A percentile compares a stretch with the other conserved stretches of the same genome.
phyloP scores from a whole-genome alignment of 37 sponge, comb jelly and placozoan species.

The Cliona cf. orientalis region DNA sequence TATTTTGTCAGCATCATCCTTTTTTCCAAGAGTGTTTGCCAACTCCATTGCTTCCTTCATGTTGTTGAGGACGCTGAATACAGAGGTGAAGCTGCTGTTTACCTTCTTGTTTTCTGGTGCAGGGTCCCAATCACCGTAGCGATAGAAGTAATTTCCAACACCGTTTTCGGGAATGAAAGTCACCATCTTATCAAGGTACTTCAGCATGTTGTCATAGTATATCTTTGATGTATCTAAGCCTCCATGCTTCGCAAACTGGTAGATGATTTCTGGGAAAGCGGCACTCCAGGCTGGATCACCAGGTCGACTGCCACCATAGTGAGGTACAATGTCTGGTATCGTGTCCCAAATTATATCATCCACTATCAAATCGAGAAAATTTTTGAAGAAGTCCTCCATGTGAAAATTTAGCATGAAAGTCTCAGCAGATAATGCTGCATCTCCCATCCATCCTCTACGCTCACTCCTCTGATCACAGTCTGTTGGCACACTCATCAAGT shows the following conservation, averaged over 20 bases:
- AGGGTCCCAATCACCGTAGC: conserved; percentile 79
- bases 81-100: conserved; percentile 46
- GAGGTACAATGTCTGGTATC: conserved; percentile 78
- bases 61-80: conserved; percentile 58
- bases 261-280: conserved; percentile 71
- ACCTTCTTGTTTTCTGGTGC: conserved; percentile 58
- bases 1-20: not conserved
- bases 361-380: conserved; percentile 44
- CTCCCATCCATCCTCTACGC: conserved; percentile 83
- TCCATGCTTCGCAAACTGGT: conserved; percentile 46
- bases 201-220: conserved; percentile 11
- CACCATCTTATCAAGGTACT: conserved; percentile 36
- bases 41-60: conserved; percentile 52
- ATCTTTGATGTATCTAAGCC: conserved; percentile 21
- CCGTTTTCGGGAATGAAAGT: conserved; percentile 38
- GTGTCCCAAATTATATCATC: conserved; percentile 49
- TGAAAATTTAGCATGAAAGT: conserved; percentile 65
- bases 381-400: conserved; percentile 40
- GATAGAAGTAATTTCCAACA: conserved; percentile 36
- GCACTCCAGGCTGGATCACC: conserved; percentile 82
- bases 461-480: conserved; percentile 77
- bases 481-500: conserved; percentile 77
- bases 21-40: conserved; percentile 23
- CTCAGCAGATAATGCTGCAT: conserved; percentile 70
- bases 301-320: conserved; percentile 60